Base-by-base conservation (phyloP, 2,113 vertebrate species). In the Gila orcuttii region DNA sequence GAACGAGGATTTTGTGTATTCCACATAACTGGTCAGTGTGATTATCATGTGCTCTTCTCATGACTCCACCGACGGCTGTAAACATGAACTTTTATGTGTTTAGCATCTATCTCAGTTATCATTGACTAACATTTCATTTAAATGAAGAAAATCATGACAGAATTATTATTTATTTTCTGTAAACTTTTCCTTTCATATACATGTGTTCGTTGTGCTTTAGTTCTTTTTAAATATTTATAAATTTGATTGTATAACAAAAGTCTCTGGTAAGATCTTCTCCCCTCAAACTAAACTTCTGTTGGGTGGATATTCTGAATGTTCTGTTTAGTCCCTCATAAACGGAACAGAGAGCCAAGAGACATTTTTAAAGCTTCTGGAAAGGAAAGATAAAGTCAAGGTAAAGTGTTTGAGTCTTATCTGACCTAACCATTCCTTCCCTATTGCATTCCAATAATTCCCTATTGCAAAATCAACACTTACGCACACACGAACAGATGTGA, bases 11-110 rank as follows among this genome's bases (percentile, higher is more conserved):
- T 59, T 59, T 0, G 10, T 78, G 25, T 78, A 9, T 36, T 36
- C 47, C 31, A 36, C 50, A n/a, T 36, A 59, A 33, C 7, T 33
- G 52, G 19, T 6, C 52, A 59, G 19, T 36, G 75, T 77, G 52
- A 59, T 78, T 36, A 59, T 78, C 76, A 78, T 78, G 76, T 78
- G 76, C 52, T 39, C 10, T 4, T 73, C 36, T 78, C 50, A 33
- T 78, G 75, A 78, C 75, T 78, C 50, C 55, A 57, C 19, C 3
- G 50, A 39, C 19, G 9, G 8, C 33, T 21, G 33, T 71, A 39
- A 71, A 39, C 17, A 39, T 39, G 15, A 33, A 52, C 17, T 13
- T 52, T 55, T 36, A 3, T 59, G 17, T 23, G 17, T 77, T 19
- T 77, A 23, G 28, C 52, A 55, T 78, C 8, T 36, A 57, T 57